Percentiles rank a stretch among this genome's conserved stretches.
Conservation (phyloP, 2,888 invertebrate species). For the Pyrochroa serraticornis region DNA sequence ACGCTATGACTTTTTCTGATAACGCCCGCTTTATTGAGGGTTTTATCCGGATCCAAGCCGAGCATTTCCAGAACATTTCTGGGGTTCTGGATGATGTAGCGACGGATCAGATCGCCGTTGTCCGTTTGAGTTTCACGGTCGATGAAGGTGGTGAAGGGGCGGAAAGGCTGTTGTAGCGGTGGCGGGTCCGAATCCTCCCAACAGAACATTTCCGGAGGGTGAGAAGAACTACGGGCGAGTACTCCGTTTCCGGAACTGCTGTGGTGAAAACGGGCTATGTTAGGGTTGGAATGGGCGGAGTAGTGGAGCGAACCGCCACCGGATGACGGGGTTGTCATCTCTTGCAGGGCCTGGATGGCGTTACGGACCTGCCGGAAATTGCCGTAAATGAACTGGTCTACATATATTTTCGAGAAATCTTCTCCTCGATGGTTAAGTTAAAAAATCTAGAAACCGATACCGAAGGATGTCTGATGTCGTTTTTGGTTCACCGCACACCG, state of each 20-base stretch:
- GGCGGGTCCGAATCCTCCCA: constrained; percentile 67
- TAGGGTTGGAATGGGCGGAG: constrained; percentile 85
- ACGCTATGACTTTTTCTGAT: constrained; percentile 46
- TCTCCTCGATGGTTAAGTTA: too few relatives aligned
- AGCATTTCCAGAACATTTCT: constrained; percentile 74
- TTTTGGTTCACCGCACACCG: too few relatives aligned
- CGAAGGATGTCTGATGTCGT: too few relatives aligned
- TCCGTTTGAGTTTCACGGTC: constrained; percentile 66
- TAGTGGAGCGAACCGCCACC: constrained; percentile 57
- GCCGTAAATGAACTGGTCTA: too few relatives aligned
- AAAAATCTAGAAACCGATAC: too few relatives aligned
- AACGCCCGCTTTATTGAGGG: constrained; percentile 46
- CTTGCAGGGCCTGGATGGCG: constrained; percentile 83
- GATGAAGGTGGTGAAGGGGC: constrained; percentile 34
- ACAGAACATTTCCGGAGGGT: constrained; percentile 84
- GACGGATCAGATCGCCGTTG: constrained; percentile 63
- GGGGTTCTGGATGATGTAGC: constrained; percentile 75
- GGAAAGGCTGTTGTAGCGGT: constrained; percentile 53
- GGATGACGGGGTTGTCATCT: constrained; percentile 71
- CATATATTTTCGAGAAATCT: too few relatives aligned
- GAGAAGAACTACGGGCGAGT: constrained; percentile 79
- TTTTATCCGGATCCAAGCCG: constrained; percentile 68
- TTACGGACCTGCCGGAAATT: constrained; percentile 69
- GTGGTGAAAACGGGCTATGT: constrained; percentile 59
- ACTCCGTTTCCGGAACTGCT: constrained; percentile 56